phyloP scores from a whole-genome alignment of 2,888 invertebrate species.

The Danaus chrysippus region DNA sequence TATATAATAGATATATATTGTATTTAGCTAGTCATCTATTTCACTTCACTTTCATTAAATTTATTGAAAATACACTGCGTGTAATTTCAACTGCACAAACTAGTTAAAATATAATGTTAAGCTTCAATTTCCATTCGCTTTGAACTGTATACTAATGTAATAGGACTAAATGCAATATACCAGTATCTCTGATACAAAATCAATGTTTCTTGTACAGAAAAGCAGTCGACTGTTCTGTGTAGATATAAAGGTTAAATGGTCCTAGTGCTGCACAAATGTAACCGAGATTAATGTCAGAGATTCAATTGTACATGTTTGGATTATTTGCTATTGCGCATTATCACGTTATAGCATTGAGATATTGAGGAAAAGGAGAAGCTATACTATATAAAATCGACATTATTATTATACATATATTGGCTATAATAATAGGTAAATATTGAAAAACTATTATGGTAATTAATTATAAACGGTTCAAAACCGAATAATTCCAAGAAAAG shows the following conservation, averaged over 20 bases:
- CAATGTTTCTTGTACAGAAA: constrained; percentile 37
- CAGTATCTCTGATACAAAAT: constrained; percentile 24
- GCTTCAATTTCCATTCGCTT: constrained; percentile 5
- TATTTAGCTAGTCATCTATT: neutral
- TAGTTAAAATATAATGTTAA: constrained; percentile 4
- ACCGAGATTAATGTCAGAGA: constrained; percentile 71
- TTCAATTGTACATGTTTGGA: constrained; percentile 74
- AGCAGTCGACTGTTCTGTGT: constrained; percentile 48
- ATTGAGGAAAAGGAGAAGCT: constrained; percentile 28
- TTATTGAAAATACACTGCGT: constrained; percentile 2
- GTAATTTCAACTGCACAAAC: constrained; percentile 25
- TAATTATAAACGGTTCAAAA: no score
- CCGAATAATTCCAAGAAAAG: no score
- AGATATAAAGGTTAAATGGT: constrained; percentile 63
- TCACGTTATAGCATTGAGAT: constrained; percentile 41
- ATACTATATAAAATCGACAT: neutral
- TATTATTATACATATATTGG: neutral
- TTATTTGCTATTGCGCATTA: constrained; percentile 70
- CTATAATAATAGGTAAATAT: neutral
- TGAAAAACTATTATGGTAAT: no score
- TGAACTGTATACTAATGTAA: constrained; percentile 14
- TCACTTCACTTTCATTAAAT: neutral
- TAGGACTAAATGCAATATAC: constrained; percentile 17
- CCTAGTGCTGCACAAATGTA: constrained; percentile 53
- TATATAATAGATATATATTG: no score